Conservation (phyloP, 2,797 vertebrate genomes). For the Danio tinwini region DNA sequence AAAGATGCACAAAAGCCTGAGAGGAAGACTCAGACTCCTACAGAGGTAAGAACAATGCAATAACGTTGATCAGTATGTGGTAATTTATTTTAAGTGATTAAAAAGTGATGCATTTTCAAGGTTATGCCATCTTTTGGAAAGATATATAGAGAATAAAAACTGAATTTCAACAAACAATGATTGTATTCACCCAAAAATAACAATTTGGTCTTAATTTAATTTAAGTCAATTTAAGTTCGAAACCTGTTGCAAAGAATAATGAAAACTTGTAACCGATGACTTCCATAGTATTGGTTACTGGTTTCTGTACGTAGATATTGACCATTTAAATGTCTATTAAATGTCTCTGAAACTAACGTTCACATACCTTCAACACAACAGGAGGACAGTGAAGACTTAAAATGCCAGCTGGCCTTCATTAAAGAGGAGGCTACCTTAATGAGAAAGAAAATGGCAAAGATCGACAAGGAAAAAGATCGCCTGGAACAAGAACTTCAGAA, state of each 20-base stretch:
- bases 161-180: no score
- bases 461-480: slow-evolving; percentile 95
- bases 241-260: no score
- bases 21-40: slow-evolving; percentile 74
- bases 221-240: no score
- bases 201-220: no score
- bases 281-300: no score
- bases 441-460: slow-evolving; percentile 97
- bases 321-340: background rate
- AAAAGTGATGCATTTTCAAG: no score
- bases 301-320: no score
- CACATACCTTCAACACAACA: background rate
- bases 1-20: slow-evolving; percentile 78
- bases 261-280: no score
- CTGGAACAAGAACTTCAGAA: slow-evolving; percentile 95
- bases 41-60: slow-evolving; percentile 68
- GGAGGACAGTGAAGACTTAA: slow-evolving; percentile 96
- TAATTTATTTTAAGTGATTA: no score
- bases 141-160: no score
- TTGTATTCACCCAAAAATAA: no score
- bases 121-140: no score
- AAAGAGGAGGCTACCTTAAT: slow-evolving; percentile 95
- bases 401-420: slow-evolving; percentile 94
- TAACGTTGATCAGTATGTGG: background rate
- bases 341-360: background rate